Evolutionary conservation across 1,140 invertebrate genomes (phyloP).

Genomic region (Hyles vespertilio): DNA sequence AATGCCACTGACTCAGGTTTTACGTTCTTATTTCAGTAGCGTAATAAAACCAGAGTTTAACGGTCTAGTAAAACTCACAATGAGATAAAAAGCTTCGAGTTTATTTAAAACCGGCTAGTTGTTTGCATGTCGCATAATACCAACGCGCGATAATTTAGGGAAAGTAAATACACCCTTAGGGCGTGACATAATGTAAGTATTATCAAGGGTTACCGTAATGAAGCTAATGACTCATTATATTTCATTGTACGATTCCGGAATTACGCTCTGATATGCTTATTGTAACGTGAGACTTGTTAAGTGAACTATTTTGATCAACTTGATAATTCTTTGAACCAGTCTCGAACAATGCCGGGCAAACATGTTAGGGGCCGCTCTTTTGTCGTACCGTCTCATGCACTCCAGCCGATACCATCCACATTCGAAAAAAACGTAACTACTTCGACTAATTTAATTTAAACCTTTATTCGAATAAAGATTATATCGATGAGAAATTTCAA

Average conservation of each 20-base stretch:
- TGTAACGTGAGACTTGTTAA: conserved; percentile 4
- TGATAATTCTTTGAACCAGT: conserved; percentile 10
- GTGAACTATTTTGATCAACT: conserved; percentile 8
- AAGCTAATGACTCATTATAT: conserved; percentile 28
- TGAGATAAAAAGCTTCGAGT: no score
- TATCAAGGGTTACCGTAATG: conserved; percentile 24
- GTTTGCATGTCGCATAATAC: background rate
- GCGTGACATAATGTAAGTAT: conserved; percentile 18
- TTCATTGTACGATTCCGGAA: conserved; percentile 27
- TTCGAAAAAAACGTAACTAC: background rate
- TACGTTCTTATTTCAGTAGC: no score
- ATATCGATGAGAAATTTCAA: conserved; percentile 5
- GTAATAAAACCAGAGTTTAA: no score
- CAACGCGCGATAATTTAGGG: background rate
- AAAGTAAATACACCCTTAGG: conserved; percentile 14
- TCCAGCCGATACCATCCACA: background rate
- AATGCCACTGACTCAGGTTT: no score
- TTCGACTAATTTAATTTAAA: conserved; percentile 8
- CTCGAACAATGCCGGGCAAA: conserved; percentile 2
- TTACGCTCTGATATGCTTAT: conserved; percentile 23
- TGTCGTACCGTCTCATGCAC: conserved; percentile 6
- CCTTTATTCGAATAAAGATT: conserved; percentile 7
- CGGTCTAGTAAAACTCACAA: no score
- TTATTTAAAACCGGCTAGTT: no score
- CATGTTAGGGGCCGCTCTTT: conserved; percentile 8